phyloP scores from a whole-genome alignment of 2,888 invertebrate species.

The Eumacrocentrus americanus region DNA sequence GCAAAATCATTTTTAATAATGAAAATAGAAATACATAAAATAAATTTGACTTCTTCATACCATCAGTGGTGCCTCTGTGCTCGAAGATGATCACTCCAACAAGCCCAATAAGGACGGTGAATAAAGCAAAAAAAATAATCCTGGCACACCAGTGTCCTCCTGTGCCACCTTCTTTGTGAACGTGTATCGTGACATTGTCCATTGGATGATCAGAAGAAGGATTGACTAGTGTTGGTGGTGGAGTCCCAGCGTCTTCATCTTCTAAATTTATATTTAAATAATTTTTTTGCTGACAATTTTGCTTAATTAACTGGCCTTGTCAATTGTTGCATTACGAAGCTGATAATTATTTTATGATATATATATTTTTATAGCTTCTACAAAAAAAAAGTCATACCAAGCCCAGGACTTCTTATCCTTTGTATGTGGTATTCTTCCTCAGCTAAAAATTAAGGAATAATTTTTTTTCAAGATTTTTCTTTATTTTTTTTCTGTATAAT shows the following conservation, averaged over 20 bases:
- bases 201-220: slow-evolving; percentile 43
- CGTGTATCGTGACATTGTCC: slow-evolving; percentile 79
- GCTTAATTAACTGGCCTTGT: slow-evolving; percentile 2
- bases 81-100: slow-evolving; percentile 81
- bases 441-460: slow-evolving; percentile 34
- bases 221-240: slow-evolving; percentile 48
- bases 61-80: slow-evolving; percentile 78
- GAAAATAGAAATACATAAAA: neutral
- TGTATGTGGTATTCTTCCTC: slow-evolving; percentile 40
- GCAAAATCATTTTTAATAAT: neutral
- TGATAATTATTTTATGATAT: slow-evolving; percentile 10
- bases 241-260: slow-evolving; percentile 55
- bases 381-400: slow-evolving; percentile 37
- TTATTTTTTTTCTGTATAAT: neutral
- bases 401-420: slow-evolving; percentile 39
- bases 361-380: slow-evolving; percentile 4
- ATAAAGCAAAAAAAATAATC: slow-evolving; percentile 78
- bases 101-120: slow-evolving; percentile 74
- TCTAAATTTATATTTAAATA: too few relatives aligned
- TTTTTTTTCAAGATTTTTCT: neutral
- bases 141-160: slow-evolving; percentile 87
- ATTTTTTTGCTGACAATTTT: slow-evolving; percentile 1
- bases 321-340: too few relatives aligned
- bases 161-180: slow-evolving; percentile 76
- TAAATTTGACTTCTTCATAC: slow-evolving; percentile 63